Percentiles rank a stretch among this genome's conserved stretches.
Evolutionary conservation across 2,888 invertebrate genomes (phyloP).

Genomic region (Dilophus febrilis): DNA sequence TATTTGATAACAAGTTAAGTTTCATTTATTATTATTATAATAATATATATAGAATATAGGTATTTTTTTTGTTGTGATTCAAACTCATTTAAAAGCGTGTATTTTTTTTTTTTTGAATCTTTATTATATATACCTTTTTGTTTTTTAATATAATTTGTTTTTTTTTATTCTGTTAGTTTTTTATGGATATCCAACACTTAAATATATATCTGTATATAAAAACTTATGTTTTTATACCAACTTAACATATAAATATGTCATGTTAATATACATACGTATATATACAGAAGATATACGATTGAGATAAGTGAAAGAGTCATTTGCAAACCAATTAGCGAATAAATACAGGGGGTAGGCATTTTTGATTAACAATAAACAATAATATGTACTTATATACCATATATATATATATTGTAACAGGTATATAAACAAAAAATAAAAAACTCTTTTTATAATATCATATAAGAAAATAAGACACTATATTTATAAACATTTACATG

Average conservation of each 20-base stretch:
- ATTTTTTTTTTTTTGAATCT: not conserved
- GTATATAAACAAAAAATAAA: too few species aligned
- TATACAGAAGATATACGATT: constrained; percentile 1
- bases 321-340: constrained; percentile 4
- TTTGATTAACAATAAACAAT: too few species aligned
- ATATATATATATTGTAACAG: too few species aligned
- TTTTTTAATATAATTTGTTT: not conserved
- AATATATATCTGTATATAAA: too few species aligned
- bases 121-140: not conserved
- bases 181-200: not conserved
- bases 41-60: too few species aligned
- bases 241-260: constrained; percentile 1
- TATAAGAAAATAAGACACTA: too few species aligned
- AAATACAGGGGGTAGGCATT: constrained; percentile 1
- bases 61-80: too few species aligned
- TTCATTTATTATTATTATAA: not conserved
- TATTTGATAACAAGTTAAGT: not conserved
- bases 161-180: not conserved
- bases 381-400: too few species aligned
- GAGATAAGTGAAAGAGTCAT: constrained; percentile 3
- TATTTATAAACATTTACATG: too few species aligned
- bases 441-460: too few species aligned
- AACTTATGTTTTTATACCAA: too few species aligned
- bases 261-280: not conserved
- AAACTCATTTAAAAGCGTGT: too few species aligned